Conservation (phyloP, 2,113 vertebrate genomes). For the Orientallactaga bullata region DNA sequence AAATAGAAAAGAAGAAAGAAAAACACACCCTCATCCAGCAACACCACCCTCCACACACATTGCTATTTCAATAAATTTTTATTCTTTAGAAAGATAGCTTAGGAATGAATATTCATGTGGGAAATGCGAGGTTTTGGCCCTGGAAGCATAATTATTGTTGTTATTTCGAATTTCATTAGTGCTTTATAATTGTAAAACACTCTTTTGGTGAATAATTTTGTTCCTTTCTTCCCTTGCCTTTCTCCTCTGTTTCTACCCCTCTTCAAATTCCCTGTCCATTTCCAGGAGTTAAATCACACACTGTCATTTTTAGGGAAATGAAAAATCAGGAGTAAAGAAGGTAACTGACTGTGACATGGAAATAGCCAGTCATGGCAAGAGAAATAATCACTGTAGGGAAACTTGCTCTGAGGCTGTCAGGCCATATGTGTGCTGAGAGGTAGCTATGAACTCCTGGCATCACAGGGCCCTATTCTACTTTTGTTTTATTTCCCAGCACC, state of each 20-base stretch:
- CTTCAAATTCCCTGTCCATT: not conserved
- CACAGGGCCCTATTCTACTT: not conserved
- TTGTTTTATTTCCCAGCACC: not conserved
- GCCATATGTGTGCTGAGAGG: rapidly evolving
- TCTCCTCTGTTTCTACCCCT: not conserved
- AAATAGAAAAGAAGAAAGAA: constrained; percentile 29
- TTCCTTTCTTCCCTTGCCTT: not conserved
- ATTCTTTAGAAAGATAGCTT: constrained; percentile 64
- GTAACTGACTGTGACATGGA: constrained; percentile 37
- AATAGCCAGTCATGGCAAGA: not conserved
- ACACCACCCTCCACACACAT: too few relatives aligned
- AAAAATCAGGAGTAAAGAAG: constrained; percentile 51
- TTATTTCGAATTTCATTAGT: constrained; percentile 69
- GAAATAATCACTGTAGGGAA: constrained; percentile 6
- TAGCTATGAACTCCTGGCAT: rapidly evolving
- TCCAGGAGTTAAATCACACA: constrained; percentile 43
- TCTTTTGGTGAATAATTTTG: constrained; percentile 15
- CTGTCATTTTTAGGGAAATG: constrained; percentile 56
- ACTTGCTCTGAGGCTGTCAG: constrained; percentile 7
- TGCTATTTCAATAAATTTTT: constrained; percentile 48
- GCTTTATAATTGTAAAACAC: constrained; percentile 56
- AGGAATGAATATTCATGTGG: constrained; percentile 77
- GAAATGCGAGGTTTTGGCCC: constrained; percentile 57
- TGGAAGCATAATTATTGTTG: constrained; percentile 71
- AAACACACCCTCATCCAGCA: not conserved